Base-by-base conservation (phyloP, 2,888 invertebrate species). In the Watsonalla binaria region DNA sequence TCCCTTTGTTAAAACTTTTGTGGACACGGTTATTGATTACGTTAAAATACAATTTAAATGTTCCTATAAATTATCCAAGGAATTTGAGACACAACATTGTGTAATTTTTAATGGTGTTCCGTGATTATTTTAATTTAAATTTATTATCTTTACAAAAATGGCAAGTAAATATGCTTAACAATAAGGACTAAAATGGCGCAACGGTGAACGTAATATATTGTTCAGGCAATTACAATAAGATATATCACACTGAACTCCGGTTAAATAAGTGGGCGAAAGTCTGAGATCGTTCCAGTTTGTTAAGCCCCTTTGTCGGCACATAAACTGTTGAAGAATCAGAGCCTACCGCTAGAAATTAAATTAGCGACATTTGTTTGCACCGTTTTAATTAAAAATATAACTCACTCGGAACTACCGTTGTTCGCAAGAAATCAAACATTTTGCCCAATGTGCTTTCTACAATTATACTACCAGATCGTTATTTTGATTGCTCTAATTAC, bases 341-440 rank as follows among this genome's bases (percentile, higher is more conserved):
- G 61, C 62, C 57, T 57, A 54, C 57, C 59, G 54, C 51, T 47
- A 59, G 11, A 42, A 42, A 42, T 42, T 42, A 57, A 62, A 52
- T 59, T 52, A 54, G 59, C 53, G 60, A 68, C 63, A 65, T 68
- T 69, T 54, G 57, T 59, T 61, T 45, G 61, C 58, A 61, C 61
- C 53, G 45, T 65, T 72, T 74, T 76, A 77, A 76, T 76, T 73
- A 70, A 70, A 72, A 71, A 66, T 65, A 66, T 60, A 65, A 67
- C 63, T 72, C 55, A 57, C 58, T 57, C 46, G 54, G 53, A 61
- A 62, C 58, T 60, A 60, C 33, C 47, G 37, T 33, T 49, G 37
- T 37, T 15, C 35, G 13, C 51, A 49, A 34, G 24, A 50, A 46
- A 48, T 51, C 46, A 46, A 46, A 46, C 35, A 15, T 24, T 24